Conservation (phyloP, 1,140 invertebrate genomes). For the Dufourea novaeangliae region DNA sequence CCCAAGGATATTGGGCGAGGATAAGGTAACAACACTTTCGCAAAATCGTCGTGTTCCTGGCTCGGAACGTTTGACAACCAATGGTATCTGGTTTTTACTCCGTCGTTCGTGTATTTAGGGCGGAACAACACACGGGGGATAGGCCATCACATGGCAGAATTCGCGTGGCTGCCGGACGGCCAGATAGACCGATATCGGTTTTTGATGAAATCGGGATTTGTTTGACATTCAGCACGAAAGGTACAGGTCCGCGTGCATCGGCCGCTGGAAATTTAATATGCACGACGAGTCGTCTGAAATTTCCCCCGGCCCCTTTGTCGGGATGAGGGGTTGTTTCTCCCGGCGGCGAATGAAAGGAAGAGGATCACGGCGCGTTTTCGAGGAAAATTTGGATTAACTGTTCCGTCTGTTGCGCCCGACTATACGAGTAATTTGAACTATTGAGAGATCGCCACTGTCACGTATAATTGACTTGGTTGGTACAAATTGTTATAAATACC, state of each 20-base stretch:
- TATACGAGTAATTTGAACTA: too few species aligned
- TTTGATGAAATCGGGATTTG: constrained; percentile 73
- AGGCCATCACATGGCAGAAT: constrained; percentile 40
- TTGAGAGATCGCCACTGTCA: too few species aligned
- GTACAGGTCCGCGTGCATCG: constrained; percentile 30
- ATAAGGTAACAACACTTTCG: constrained; percentile 21
- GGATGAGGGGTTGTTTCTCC: neutral
- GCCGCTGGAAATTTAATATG: constrained; percentile 64
- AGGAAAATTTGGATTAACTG: neutral
- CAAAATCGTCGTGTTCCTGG: constrained; percentile 4
- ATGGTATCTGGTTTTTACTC: constrained; percentile 34
- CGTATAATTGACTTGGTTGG: too few species aligned
- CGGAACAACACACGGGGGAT: constrained; percentile 54
- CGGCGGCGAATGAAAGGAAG: neutral
- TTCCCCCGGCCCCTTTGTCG: constrained; percentile 15
- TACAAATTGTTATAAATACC: too few species aligned
- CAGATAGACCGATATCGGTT: constrained; percentile 59
- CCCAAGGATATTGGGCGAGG: neutral
- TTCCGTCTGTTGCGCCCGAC: neutral
- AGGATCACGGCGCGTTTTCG: neutral
- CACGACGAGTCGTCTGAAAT: constrained; percentile 34
- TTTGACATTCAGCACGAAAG: constrained; percentile 71
- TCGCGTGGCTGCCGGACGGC: constrained; percentile 28
- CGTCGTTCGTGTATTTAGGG: constrained; percentile 37
- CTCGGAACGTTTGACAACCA: constrained; percentile 20